A percentile compares a stretch with the other conserved stretches of the same genome.
Evolutionary conservation across 2,113 vertebrate species (phyloP).

Genomic region (Melanotaenia duboulayi): DNA sequence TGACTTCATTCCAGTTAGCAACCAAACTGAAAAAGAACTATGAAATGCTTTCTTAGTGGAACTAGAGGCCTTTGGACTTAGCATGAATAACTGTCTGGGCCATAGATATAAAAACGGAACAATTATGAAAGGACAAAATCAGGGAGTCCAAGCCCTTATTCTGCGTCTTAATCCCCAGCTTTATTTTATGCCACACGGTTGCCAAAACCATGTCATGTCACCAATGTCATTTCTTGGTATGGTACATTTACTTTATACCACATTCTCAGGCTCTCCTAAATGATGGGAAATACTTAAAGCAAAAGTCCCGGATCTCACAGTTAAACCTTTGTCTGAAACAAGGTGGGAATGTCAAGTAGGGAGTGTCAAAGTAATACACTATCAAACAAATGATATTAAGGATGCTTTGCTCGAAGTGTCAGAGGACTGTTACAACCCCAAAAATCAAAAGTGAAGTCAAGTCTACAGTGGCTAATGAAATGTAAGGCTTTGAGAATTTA

Average conservation of each 20-base stretch:
- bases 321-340: too few species aligned
- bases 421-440: too few species aligned
- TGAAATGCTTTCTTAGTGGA: neutral
- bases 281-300: neutral
- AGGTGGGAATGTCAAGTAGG: too few species aligned
- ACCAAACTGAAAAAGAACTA: neutral
- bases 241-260: neutral
- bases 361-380: too few species aligned
- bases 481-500: too few species aligned
- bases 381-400: too few species aligned
- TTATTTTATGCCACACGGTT: neutral
- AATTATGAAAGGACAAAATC: conserved; percentile 3
- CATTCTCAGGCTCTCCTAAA: neutral
- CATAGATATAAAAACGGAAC: neutral
- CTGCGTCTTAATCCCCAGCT: neutral
- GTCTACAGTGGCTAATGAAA: too few species aligned
- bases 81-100: neutral
- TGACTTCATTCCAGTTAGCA: neutral
- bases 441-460: too few species aligned
- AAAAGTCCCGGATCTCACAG: neutral
- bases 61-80: neutral
- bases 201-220: too few species aligned
- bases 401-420: too few species aligned
- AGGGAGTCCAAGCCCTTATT: neutral
- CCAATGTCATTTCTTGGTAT: neutral